Evolutionary conservation across 1,140 invertebrate genomes (phyloP).

Genomic region (Calliphora vicina): DNA sequence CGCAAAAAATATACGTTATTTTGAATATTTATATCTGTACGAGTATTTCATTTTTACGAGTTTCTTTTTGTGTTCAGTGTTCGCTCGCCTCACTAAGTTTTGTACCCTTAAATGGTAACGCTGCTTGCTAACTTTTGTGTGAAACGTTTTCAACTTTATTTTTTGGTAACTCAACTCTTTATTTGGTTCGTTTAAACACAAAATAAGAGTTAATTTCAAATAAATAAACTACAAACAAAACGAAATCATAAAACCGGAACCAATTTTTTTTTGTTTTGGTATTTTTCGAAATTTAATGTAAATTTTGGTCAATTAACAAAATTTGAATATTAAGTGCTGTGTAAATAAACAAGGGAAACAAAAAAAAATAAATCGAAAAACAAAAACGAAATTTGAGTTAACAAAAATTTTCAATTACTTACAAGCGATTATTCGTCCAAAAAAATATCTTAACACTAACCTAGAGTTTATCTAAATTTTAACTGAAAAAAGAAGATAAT

Average conservation of each 20-base stretch:
- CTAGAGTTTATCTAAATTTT: too few relatives aligned
- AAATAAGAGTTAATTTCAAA: background rate
- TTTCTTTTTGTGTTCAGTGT: background rate
- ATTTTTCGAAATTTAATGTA: background rate
- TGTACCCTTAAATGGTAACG: background rate
- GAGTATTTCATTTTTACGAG: background rate
- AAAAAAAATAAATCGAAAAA: background rate
- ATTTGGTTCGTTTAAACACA: background rate
- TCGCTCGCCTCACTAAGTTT: background rate
- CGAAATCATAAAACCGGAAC: slow-evolving; percentile 1
- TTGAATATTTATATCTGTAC: background rate
- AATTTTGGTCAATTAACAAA: slow-evolving; percentile 3
- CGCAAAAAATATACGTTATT: background rate
- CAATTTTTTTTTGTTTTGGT: background rate
- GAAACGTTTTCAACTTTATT: background rate
- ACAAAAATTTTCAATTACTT: too few relatives aligned
- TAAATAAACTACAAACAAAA: background rate
- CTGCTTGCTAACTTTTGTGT: background rate
- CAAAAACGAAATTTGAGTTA: background rate
- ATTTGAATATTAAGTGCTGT: background rate
- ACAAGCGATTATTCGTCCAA: background rate
- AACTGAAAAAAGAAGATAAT: too few relatives aligned
- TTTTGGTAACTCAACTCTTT: slow-evolving; percentile 3
- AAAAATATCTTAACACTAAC: too few relatives aligned
- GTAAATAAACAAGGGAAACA: background rate